Base-by-base conservation (phyloP, 2,888 invertebrate genomes). In the Dorcus hopei region DNA sequence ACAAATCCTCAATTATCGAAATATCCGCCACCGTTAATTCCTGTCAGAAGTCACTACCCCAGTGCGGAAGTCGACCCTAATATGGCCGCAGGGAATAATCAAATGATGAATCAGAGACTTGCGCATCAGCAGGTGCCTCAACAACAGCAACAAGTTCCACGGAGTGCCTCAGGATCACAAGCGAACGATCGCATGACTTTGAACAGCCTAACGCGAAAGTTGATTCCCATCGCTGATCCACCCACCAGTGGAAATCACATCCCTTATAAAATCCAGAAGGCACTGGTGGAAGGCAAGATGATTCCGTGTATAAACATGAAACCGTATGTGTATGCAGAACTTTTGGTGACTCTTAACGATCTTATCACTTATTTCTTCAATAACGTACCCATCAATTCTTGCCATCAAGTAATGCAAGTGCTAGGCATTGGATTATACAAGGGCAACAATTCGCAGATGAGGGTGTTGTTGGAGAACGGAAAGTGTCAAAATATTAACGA, bases 301-400 rank as follows among this genome's bases (percentile, higher is more conserved):
- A 88, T 93, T 68, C 90, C 90, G 54, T 92, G 91, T 79, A 91
- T 94, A 74, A 93, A 93, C 79, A 88, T 90, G 79, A 91, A 92
- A 81, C 90, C 92, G 11, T 91, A 88, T 80, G 86, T 88, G 66
- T 90, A 90, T 77, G 85, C 87, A 19, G 93, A 93, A 76, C 83
- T 91, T 71, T 81, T 93, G 73, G 91, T 93, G 85, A 90, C 93
- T 9, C 81, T 93, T 65, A 87, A 89, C 5, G 93, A 93, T 78
- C 85, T 93, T 65, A 87, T 90, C 57, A 85, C 87, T 73, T 85
- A 88, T 77, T 91, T 91, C 82, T 93, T 93, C 79, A 91, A 91
- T 65, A 83, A 85, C 61, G 87, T 89, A 56, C 84, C 87, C 64
- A 83, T 90, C 61, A 83, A 86, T 68, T 88, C 86, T 59, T 91